These are phyloP conservation scores for Falco cherrug DNA, from an alignment of 2,797 vertebrate genomes.

Conservation along the genomic window DNA sequence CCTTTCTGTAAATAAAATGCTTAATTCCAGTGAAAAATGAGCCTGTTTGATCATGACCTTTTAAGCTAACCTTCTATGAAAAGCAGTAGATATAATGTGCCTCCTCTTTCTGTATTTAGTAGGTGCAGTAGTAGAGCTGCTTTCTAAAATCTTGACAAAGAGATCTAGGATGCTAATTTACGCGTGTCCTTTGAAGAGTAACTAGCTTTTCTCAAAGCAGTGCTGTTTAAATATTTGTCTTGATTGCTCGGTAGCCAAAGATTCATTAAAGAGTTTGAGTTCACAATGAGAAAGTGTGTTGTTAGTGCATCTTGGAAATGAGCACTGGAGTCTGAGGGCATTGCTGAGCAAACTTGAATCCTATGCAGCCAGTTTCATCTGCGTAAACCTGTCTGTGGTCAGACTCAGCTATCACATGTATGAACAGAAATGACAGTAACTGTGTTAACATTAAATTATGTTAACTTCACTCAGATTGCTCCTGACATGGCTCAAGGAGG, in stretches of 20 bases:
- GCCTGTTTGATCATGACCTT: neutral
- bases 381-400: fast-evolving
- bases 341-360: neutral
- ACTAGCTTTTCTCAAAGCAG: neutral
- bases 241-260: fast-evolving
- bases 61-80: neutral
- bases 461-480: neutral
- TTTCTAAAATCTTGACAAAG: neutral
- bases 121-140: neutral
- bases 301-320: neutral
- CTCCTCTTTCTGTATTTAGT: neutral
- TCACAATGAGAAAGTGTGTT: fast-evolving
- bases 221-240: neutral
- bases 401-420: fast-evolving
- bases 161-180: neutral
- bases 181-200: neutral
- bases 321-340: neutral
- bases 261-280: neutral
- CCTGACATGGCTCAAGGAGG: neutral
- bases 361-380: neutral
- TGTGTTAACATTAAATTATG: neutral
- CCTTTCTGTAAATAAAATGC: neutral
- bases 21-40: neutral
- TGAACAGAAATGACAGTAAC: neutral
- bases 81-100: neutral